Conservation (phyloP, 2,888 invertebrate species). For the Catocala nupta region DNA sequence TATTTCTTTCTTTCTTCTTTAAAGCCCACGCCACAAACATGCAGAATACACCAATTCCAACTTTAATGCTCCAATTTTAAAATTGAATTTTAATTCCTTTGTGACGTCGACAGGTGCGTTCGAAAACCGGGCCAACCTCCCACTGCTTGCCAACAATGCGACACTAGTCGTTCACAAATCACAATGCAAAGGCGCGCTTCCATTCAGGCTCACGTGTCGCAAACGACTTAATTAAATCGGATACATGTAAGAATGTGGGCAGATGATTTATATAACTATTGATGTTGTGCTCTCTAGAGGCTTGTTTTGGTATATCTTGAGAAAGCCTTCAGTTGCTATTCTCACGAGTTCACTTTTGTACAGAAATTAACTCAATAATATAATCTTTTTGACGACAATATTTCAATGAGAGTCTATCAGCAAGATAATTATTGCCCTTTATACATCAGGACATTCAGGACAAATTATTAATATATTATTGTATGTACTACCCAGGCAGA, state of each 20-base stretch:
- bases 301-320: constrained; percentile 48
- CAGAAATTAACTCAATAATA: neutral
- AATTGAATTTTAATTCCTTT: constrained; percentile 49
- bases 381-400: neutral
- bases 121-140: constrained; percentile 76
- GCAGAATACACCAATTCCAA: constrained; percentile 45
- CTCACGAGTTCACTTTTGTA: constrained; percentile 39
- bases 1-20: constrained; percentile 29
- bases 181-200: constrained; percentile 64
- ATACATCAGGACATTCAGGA: no score
- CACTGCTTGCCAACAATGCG: constrained; percentile 82
- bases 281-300: constrained; percentile 51
- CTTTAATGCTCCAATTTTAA: constrained; percentile 54
- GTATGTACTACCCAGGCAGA: no score
- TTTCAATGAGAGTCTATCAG: neutral
- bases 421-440: no score
- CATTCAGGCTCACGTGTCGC: constrained; percentile 80
- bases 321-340: constrained; percentile 43
- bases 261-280: constrained; percentile 75
- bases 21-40: constrained; percentile 59
- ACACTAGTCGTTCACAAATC: constrained; percentile 59
- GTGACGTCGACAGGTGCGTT: constrained; percentile 79
- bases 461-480: no score
- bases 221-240: constrained; percentile 84
- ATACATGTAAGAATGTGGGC: constrained; percentile 72